A percentile compares a stretch with the other conserved stretches of the same genome.
These are phyloP conservation scores for Panagrolaimus sp. DNA, from an alignment of 1,140 invertebrate species.

Conservation along the genomic window DNA sequence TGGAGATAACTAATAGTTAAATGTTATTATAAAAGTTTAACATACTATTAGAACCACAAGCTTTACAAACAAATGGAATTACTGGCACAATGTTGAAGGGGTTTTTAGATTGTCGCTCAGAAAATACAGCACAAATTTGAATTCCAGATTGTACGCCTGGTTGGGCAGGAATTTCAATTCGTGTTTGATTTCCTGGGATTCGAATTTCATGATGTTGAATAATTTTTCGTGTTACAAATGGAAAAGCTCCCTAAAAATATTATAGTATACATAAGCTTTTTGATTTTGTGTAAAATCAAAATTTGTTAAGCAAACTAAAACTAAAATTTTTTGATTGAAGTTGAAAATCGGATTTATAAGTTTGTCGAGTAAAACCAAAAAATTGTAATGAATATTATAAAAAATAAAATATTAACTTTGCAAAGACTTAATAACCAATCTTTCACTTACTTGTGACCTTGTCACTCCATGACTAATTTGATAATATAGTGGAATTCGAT, in stretches of 20 bases:
- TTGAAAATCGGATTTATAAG: too few relatives aligned
- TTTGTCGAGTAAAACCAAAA: too few relatives aligned
- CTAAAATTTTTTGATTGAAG: too few relatives aligned
- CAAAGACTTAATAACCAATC: too few relatives aligned
- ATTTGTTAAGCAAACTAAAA: too few relatives aligned
- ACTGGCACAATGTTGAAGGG: constrained; percentile 35
- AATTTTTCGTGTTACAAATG: constrained; percentile 28
- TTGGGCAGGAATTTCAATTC: constrained; percentile 23
- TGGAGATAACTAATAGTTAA: background rate
- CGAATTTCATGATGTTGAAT: constrained; percentile 27
- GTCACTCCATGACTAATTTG: constrained; percentile 32
- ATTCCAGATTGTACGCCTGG: constrained; percentile 28
- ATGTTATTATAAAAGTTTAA: background rate
- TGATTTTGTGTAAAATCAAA: too few relatives aligned
- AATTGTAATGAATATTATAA: too few relatives aligned
- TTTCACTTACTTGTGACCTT: background rate
- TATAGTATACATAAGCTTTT: too few relatives aligned
- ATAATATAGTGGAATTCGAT: constrained; percentile 27
- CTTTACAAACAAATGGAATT: constrained; percentile 37
- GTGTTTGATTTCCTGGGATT: constrained; percentile 37
- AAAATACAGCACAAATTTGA: constrained; percentile 41
- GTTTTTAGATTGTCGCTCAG: constrained; percentile 12
- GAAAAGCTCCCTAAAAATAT: constrained; percentile 21
- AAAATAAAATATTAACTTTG: too few relatives aligned
- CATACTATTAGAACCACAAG: constrained; percentile 20